These are phyloP conservation scores for Rhingia rostrata DNA, from an alignment of 2,888 invertebrate species.

Conservation along the genomic window DNA sequence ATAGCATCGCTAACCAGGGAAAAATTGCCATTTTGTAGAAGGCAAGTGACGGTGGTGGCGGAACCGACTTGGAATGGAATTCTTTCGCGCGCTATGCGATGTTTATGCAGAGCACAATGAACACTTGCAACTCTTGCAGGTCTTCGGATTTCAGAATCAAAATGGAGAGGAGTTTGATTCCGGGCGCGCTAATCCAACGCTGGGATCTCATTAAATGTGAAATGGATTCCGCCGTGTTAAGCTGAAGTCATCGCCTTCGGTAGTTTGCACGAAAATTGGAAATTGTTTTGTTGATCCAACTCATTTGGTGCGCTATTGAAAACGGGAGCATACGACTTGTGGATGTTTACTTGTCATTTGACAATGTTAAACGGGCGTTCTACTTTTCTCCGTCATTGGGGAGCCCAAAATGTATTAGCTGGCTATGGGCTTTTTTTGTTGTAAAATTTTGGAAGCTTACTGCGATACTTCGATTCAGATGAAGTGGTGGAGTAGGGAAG, in stretches of 20 bases:
- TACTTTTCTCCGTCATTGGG: too few species aligned
- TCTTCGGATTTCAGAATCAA: slow-evolving; percentile 13
- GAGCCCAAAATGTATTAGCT: too few species aligned
- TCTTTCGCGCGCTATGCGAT: slow-evolving; percentile 13
- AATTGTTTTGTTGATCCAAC: slow-evolving; percentile 60
- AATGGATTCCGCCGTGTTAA: slow-evolving; percentile 60
- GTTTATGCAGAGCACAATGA: slow-evolving; percentile 33
- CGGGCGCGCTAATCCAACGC: slow-evolving; percentile 56
- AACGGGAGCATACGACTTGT: slow-evolving; percentile 52
- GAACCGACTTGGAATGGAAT: background rate
- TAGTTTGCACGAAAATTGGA: slow-evolving; percentile 68
- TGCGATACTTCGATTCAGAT: too few species aligned
- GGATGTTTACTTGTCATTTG: slow-evolving; percentile 36
- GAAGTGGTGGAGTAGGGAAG: too few species aligned
- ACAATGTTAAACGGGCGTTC: background rate
- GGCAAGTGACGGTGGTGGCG: slow-evolving; percentile 1
- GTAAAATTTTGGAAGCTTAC: too few species aligned
- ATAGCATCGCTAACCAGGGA: slow-evolving; percentile 50
- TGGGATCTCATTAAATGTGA: slow-evolving; percentile 71
- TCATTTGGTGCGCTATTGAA: slow-evolving; percentile 61
- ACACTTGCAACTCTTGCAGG: slow-evolving; percentile 23
- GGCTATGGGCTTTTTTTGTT: too few species aligned
- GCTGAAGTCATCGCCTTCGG: slow-evolving; percentile 51
- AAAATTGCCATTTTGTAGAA: slow-evolving; percentile 54
- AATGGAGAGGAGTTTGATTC: slow-evolving; percentile 55